Percentiles rank a stretch among this genome's conserved stretches.
Evolutionary conservation across 1,140 invertebrate species (phyloP).

Genomic region (Streblospio benedicti): DNA sequence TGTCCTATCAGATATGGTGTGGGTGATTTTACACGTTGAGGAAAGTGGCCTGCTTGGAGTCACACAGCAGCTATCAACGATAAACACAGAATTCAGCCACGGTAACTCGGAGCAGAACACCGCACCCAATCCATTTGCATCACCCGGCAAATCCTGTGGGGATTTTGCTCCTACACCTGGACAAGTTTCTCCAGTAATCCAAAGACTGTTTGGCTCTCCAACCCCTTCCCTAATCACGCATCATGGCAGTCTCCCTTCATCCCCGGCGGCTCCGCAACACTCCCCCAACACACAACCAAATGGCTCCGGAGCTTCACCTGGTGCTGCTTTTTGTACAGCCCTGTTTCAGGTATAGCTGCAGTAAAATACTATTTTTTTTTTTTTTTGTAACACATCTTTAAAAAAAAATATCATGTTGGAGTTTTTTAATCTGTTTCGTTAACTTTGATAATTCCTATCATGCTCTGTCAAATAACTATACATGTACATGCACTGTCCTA

Average conservation of each 20-base stretch:
- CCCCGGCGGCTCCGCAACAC: neutral
- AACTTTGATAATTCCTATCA: too few species aligned
- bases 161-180: neutral
- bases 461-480: too few species aligned
- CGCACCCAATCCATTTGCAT: conserved; percentile 35
- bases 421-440: too few species aligned
- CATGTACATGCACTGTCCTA: too few species aligned
- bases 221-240: neutral
- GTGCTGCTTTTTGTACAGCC: conserved; percentile 3
- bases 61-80: conserved; percentile 58
- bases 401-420: too few species aligned
- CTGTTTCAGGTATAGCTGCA: conserved; percentile 12
- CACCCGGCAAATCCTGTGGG: conserved; percentile 8
- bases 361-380: too few species aligned
- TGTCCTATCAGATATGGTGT: conserved; percentile 57
- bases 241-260: neutral
- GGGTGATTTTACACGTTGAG: conserved; percentile 60
- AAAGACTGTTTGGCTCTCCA: too few species aligned
- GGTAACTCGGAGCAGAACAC: conserved; percentile 12
- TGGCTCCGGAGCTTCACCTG: neutral
- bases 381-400: too few species aligned
- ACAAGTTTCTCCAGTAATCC: neutral
- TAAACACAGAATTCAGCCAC: conserved; percentile 26
- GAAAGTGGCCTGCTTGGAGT: conserved; percentile 60
- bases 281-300: neutral